Base-by-base conservation (phyloP, 1,140 invertebrate species). In the Schlechtendalia chinensis region DNA sequence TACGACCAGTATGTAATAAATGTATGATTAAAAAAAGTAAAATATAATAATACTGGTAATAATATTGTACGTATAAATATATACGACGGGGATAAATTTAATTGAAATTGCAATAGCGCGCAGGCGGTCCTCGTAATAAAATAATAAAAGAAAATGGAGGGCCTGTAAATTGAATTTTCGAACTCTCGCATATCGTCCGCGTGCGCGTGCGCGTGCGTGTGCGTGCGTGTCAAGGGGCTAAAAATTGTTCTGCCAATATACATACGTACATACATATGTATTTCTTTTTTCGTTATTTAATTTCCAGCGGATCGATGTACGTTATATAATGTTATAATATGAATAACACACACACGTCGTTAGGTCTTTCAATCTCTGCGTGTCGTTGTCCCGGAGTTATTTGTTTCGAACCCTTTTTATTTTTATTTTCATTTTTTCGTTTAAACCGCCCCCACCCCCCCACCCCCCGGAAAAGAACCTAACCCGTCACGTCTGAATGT, bases 11-110 rank as follows among this genome's bases (percentile, higher is more conserved):
- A 63, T n/a, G n/a, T 50, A 79, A 79, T 63, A 79, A 79, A 79
- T 63, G 58, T 63, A 79, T 79, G 56, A 61, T 77, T 79, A 79
- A 79, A 79, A 79, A 79, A 79, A n/a, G n/a, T n/a, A n/a, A n/a
- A 75, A 50, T 12, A 50, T 71, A 67, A 63, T 63, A 67, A 67
- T 45, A 45, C 22, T 58, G 22, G 22, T 58, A 58, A 58, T 67
- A 67, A 75, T 75, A 56, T 17, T 58, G 19, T 24, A 27, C 27
- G 27, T 32, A 29, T 11, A 32, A 32, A 24, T 74, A 56, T 74
- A 39, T 27, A 29, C 56, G 75, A 63, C 47, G 75, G 56, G 58
- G 29, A 61, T 79, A 79, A 79, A 61, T 79, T 79, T 79, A 79
- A 79, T 79, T 79, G 75, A 61, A 79, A 59, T 79, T 47, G 75